Evolutionary conservation across 2,113 vertebrate species (phyloP), one percentile per base, ranked within the genome.

Genomic region (Pelecanoides urinatrix): DNA sequence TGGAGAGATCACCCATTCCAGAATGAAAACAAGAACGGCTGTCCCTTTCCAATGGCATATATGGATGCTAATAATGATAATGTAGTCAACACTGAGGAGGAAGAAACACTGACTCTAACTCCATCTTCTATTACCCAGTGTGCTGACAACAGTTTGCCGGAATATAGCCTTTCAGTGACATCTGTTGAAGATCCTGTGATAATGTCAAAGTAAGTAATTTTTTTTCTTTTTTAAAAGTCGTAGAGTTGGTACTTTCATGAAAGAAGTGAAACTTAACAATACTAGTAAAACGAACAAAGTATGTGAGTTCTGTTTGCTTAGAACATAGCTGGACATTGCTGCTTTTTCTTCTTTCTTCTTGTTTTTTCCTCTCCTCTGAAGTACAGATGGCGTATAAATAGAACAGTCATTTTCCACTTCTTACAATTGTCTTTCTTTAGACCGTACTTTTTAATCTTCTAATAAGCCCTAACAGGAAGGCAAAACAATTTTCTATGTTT

Each of bases 141-240:
- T 92, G 90, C 94, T 96, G 98, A 97, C 71, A 95, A 10, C 87
- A 95, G 92, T 63, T 93, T 96, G 83, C 93, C 96, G 90, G 98
- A 98, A 75, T 97, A 95, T 27, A 93, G 95, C 15, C 79, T 98
- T 87, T 96, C 97, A 34, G 71, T 96, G 87, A 56, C 97, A 45
- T 98, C 98, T 32, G 56, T 98, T 61, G 99, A 99, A 78, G 99
- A 99, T 96, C 99, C 99, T 40, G 98, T 99, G 42, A 94, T 99
- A 27, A 96, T 99, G 71, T 99, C 99, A 53, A 98, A 99, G 99
- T 99, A 98, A 98, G 99, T 97, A 38, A 50, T 40, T 78, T 65
- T 26, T 61, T 68, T 47, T 49, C 4, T 49, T 21, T 66, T 88
- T 36, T 26, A 2, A 26, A 80, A 80, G 30, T 20, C 1, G 1